Percentiles rank a stretch among this genome's conserved stretches.
phyloP scores from a whole-genome alignment of 2,113 vertebrate species.

The Bubo blakistoni region DNA sequence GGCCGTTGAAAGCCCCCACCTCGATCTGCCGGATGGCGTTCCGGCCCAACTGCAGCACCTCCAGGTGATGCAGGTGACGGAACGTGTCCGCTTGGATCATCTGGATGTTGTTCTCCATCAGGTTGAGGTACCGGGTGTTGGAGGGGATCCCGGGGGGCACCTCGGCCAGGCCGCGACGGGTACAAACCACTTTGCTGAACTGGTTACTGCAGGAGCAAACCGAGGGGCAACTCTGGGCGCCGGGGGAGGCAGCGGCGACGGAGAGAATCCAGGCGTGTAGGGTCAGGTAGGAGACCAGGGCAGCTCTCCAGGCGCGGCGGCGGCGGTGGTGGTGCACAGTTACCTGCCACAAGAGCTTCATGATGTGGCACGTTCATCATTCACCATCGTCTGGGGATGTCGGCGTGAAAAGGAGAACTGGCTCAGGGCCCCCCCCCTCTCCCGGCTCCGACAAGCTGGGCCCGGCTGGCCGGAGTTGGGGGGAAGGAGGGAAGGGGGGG shows the following conservation, averaged over 20 bases:
- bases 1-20: slow-evolving; percentile 95
- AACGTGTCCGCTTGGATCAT: slow-evolving; percentile 96
- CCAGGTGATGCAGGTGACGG: slow-evolving; percentile 92
- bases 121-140: slow-evolving; percentile 94
- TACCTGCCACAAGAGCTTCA: slow-evolving; percentile 98
- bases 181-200: slow-evolving; percentile 98
- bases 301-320: slow-evolving; percentile 83
- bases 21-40: slow-evolving; percentile 97
- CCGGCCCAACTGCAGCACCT: slow-evolving; percentile 94
- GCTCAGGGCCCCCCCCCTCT: slow-evolving; percentile 71
- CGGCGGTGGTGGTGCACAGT: slow-evolving; percentile 84
- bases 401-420: slow-evolving; percentile 84
- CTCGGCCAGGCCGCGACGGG: slow-evolving; percentile 86
- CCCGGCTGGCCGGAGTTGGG: neutral
- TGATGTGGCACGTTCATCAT: slow-evolving; percentile 98
- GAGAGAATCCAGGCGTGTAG: slow-evolving; percentile 87
- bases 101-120: slow-evolving; percentile 99
- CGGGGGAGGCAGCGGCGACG: slow-evolving; percentile 77
- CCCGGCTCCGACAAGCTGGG: slow-evolving; percentile 83
- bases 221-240: slow-evolving; percentile 91
- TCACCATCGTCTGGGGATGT: slow-evolving; percentile 90
- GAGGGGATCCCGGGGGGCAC: slow-evolving; percentile 92
- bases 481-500: no score
- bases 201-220: slow-evolving; percentile 97
- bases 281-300: slow-evolving; percentile 91